These are phyloP conservation scores for Sesamia nonagrioides DNA, from an alignment of 1,140 invertebrate genomes.

Conservation along the genomic window DNA sequence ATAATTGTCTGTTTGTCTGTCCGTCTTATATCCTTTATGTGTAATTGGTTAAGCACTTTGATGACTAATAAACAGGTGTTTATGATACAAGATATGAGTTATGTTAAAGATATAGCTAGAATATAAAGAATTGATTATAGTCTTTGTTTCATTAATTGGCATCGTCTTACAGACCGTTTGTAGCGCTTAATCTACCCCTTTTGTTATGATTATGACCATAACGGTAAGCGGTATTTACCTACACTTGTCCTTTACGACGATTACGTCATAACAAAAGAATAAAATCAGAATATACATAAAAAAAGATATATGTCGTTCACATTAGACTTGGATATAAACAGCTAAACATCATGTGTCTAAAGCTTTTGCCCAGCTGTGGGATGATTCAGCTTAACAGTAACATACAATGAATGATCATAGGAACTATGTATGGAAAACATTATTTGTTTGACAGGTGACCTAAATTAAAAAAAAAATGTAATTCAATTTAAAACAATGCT, in stretches of 20 bases:
- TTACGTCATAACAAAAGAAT: neutral
- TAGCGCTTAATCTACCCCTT: slow-evolving; percentile 26
- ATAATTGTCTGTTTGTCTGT: slow-evolving; percentile 33
- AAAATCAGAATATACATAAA: neutral
- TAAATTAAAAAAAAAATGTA: neutral
- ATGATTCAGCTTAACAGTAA: too few relatives aligned
- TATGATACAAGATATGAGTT: slow-evolving; percentile 19
- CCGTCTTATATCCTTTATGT: slow-evolving; percentile 12
- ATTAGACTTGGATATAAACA: too few relatives aligned
- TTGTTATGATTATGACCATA: slow-evolving; percentile 27
- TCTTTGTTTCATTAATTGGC: slow-evolving; percentile 35
- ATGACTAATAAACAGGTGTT: slow-evolving; percentile 49
- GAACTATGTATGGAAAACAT: neutral
- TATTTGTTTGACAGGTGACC: neutral
- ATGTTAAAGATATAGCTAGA: neutral
- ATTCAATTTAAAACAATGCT: neutral
- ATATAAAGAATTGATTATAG: slow-evolving; percentile 34
- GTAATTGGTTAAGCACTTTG: slow-evolving; percentile 44
- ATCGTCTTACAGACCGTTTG: slow-evolving; percentile 18
- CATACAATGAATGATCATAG: too few relatives aligned
- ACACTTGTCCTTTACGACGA: neutral
- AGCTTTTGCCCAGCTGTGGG: too few relatives aligned
- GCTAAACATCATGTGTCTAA: too few relatives aligned
- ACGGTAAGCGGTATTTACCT: neutral
- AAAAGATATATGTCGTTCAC: neutral